Conservation (phyloP, 2,113 vertebrate species). For the Syrmaticus mikado region DNA sequence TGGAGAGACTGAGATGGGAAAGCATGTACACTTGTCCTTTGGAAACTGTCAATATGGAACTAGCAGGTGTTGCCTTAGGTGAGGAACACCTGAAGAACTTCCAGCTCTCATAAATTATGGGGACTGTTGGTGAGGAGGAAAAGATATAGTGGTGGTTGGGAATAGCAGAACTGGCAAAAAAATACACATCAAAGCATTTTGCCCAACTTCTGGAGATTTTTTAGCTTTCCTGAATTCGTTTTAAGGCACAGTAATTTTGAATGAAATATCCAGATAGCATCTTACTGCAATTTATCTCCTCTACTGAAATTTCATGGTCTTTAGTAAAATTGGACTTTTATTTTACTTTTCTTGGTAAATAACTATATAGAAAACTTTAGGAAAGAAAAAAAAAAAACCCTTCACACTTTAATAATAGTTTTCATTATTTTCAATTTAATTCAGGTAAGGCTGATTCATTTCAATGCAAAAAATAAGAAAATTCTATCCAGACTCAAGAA, state of each 20-base stretch:
- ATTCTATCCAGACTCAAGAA: neutral
- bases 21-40: neutral
- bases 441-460: neutral
- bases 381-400: neutral
- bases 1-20: neutral
- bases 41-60: neutral
- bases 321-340: neutral
- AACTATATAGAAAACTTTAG: neutral
- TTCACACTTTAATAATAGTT: neutral
- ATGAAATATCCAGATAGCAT: neutral
- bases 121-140: neutral
- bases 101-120: accelerated
- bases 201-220: neutral
- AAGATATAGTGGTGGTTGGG: neutral
- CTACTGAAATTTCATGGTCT: accelerated
- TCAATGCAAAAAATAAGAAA: neutral
- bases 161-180: neutral
- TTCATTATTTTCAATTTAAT: slow-evolving; percentile 20
- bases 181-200: neutral
- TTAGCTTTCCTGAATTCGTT: neutral
- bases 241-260: neutral
- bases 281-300: neutral
- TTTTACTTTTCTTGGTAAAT: neutral
- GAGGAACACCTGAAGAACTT: neutral
- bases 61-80: neutral